Conservation (phyloP, 1,140 invertebrate genomes). For the Drosophila rhopaloa region DNA sequence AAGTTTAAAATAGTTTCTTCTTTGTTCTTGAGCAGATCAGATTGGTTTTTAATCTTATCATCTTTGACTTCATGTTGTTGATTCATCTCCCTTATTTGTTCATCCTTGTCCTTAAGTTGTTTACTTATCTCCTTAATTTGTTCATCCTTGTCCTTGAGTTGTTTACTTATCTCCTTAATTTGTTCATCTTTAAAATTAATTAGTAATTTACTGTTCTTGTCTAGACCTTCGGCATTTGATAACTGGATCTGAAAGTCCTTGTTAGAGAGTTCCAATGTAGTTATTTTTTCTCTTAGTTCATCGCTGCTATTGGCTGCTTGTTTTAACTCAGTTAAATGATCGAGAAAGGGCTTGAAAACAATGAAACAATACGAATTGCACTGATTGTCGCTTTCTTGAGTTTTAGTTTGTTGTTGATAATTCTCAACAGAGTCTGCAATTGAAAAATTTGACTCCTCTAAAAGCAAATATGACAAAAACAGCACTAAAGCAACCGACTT, state of each 20-base stretch:
- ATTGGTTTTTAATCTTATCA: too few species aligned
- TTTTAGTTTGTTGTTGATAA: not conserved
- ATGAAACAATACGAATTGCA: slow-evolving; percentile 18
- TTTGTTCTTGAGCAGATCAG: too few species aligned
- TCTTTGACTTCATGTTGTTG: not conserved
- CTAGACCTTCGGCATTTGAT: not conserved
- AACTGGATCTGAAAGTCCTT: not conserved
- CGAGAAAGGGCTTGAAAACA: slow-evolving; percentile 5
- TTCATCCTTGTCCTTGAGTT: too few species aligned
- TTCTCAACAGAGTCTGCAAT: not conserved
- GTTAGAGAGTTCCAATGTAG: not conserved
- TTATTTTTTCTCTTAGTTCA: not conserved
- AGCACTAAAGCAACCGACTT: not conserved
- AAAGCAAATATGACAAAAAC: not conserved
- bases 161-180: not conserved
- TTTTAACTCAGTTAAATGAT: slow-evolving; percentile 12
- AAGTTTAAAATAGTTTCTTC: not conserved
- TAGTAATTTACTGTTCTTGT: not conserved
- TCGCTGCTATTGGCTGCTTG: not conserved
- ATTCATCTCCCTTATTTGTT: too few species aligned
- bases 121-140: not conserved
- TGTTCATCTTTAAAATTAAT: not conserved
- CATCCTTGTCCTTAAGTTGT: not conserved
- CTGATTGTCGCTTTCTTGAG: not conserved
- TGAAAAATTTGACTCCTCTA: not conserved